These are phyloP conservation scores for Emydocephalus ijimae DNA, from an alignment of 2,113 vertebrate genomes.

Conservation along the genomic window DNA sequence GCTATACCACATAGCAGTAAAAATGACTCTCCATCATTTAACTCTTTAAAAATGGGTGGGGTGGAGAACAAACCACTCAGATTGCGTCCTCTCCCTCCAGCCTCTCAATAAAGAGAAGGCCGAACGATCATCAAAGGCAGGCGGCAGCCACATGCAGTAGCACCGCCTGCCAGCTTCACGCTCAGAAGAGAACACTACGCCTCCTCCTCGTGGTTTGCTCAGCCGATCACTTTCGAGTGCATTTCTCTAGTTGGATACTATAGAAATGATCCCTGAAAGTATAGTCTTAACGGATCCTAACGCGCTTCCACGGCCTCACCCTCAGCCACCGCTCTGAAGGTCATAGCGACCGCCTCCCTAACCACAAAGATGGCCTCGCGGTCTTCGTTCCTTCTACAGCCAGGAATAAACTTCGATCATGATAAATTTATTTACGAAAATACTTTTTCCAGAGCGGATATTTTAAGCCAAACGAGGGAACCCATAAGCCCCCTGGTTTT, in stretches of 20 bases:
- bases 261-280: constrained; percentile 55
- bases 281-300: background rate
- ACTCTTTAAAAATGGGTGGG: too few relatives aligned
- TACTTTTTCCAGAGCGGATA: too few relatives aligned
- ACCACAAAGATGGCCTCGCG: accelerated
- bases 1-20: accelerated
- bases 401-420: background rate
- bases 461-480: too few relatives aligned
- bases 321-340: accelerated
- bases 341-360: background rate
- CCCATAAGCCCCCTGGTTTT: too few relatives aligned
- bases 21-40: too few relatives aligned
- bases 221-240: constrained; percentile 10
- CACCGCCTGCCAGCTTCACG: constrained; percentile 22
- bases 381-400: accelerated
- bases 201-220: constrained; percentile 44
- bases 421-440: too few relatives aligned
- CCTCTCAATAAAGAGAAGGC: accelerated
- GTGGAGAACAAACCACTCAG: constrained; percentile 40
- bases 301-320: accelerated
- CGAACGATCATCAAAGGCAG: constrained; percentile 49
- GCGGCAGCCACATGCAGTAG: background rate
- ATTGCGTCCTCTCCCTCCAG: constrained; percentile 42
- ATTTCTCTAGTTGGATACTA: constrained; percentile 43
- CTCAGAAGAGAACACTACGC: constrained; percentile 36